Conservation (phyloP, 53 echinoderm and acorn worm species). For the Astropecten irregularis region DNA sequence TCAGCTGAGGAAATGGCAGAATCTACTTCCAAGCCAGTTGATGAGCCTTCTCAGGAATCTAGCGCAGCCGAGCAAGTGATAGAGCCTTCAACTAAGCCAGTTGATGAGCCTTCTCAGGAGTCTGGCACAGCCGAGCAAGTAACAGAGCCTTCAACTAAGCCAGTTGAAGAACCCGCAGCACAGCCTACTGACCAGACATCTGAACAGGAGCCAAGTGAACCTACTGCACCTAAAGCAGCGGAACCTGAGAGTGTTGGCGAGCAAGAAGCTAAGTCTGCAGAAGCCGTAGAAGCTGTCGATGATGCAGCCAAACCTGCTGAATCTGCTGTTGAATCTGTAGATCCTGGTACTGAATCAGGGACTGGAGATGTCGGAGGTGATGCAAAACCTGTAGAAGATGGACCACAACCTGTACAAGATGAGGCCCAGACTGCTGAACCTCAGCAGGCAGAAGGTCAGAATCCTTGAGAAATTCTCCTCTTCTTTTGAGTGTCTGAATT, state of each 20-base stretch:
- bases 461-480: too few species aligned
- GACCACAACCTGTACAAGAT: constrained; percentile 3
- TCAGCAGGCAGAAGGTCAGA: constrained; percentile 19
- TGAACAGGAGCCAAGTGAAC: neutral
- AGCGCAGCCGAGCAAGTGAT: neutral
- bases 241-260: too few species aligned
- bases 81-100: constrained; percentile 27
- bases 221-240: neutral
- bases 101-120: constrained; percentile 21
- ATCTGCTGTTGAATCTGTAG: neutral
- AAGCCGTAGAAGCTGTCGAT: neutral
- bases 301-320: constrained; percentile 23
- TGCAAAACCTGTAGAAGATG: constrained; percentile 8
- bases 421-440: constrained; percentile 11
- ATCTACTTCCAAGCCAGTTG: constrained; percentile 18
- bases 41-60: constrained; percentile 13
- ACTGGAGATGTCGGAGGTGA: constrained; percentile 21
- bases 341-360: neutral
- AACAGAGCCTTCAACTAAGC: neutral
- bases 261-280: too few species aligned
- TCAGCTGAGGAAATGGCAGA: neutral
- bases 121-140: neutral
- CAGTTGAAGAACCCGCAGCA: neutral
- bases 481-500: too few species aligned
- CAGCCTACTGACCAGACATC: neutral